Conservation (phyloP, 2,113 vertebrate genomes). For the Cariama cristata region DNA sequence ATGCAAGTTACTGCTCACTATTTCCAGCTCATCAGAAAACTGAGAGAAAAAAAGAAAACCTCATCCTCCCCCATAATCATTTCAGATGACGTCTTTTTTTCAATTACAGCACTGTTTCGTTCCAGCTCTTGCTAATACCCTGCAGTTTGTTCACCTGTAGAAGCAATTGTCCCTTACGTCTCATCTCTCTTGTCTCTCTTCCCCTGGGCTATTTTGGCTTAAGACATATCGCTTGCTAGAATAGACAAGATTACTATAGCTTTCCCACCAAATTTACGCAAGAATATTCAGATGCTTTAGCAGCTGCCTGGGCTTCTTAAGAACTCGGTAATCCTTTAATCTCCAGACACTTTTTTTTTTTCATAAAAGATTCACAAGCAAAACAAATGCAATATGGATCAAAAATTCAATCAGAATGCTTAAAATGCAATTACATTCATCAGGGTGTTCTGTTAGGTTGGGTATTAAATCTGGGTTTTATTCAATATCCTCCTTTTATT, state of each 20-base stretch:
- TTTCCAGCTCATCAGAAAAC: constrained; percentile 52
- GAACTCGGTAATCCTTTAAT: constrained; percentile 86
- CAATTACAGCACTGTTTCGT: not conserved
- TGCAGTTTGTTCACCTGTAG: constrained; percentile 55
- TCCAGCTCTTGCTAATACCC: not conserved
- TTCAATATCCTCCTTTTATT: constrained; percentile 85
- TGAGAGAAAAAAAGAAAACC: not conserved
- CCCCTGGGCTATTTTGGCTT: constrained; percentile 29
- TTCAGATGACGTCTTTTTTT: constrained; percentile 28
- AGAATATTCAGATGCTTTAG: constrained; percentile 80
- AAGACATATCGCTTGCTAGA: constrained; percentile 40
- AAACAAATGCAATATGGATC: constrained; percentile 86
- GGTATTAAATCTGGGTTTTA: constrained; percentile 84
- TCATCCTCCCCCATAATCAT: not conserved
- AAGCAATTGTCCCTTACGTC: constrained; percentile 1
- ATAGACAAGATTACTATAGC: constrained; percentile 64
- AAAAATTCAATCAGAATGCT: constrained; percentile 88
- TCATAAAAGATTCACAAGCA: constrained; percentile 81
- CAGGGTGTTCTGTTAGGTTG: constrained; percentile 80
- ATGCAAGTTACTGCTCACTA: constrained; percentile 45
- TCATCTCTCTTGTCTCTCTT: not conserved
- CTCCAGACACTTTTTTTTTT: constrained; percentile 75
- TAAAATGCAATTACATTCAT: constrained; percentile 88
- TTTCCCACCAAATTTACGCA: constrained; percentile 73
- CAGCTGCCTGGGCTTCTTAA: constrained; percentile 81